Base-by-base conservation (phyloP, 2,113 vertebrate species). In the Colinus virginianus region DNA sequence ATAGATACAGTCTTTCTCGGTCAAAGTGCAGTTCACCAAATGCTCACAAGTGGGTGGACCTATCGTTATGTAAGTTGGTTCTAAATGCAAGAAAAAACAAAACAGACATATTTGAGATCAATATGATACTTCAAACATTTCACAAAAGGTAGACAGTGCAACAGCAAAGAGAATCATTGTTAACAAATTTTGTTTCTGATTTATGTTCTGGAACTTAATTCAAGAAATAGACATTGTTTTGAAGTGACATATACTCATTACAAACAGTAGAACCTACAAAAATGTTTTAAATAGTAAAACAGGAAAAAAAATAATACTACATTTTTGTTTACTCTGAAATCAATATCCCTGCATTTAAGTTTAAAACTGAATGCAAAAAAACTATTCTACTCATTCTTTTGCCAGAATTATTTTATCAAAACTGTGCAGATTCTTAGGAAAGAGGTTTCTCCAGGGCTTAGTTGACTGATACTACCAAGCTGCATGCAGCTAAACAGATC, bases 1-100 rank as follows among this genome's bases (percentile, higher is more conserved):
- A 51, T 98, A 98, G 75, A 94, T 70, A 70, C 98, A 99, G 84
- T 98, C 98, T 90, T 96, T 98, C 78, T 98, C 98, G 1, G 94
- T 97, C 93, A 99, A 97, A 17, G 97, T 98, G 95, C 98, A 99
- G 97, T 98, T 98, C 78, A 97, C 92, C 74, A 98, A 85, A 74
- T 90, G 91, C 83, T 97, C 97, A 85, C 98, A 99, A 13, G 96
- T 97, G 81, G 98, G 98, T 0, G 98, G 98, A 86, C 98, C 98
- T 95, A 99, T 98, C 63, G 98, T 99, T 95, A 99, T 99, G 83
- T 98, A 99, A 6, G 98, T 98, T 84, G 98, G 98, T 89, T 99
- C 98, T 98, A 91, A 53, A 84, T 81, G 30, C 68, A 91, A 91
- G 78, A 64, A 92, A 92, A 78, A 85, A 58, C 88, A 32, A 78